A percentile compares a stretch with the other conserved stretches of the same genome.
Evolutionary conservation across 2,888 invertebrate species (phyloP).

Genomic region (Trimorus sp.): DNA sequence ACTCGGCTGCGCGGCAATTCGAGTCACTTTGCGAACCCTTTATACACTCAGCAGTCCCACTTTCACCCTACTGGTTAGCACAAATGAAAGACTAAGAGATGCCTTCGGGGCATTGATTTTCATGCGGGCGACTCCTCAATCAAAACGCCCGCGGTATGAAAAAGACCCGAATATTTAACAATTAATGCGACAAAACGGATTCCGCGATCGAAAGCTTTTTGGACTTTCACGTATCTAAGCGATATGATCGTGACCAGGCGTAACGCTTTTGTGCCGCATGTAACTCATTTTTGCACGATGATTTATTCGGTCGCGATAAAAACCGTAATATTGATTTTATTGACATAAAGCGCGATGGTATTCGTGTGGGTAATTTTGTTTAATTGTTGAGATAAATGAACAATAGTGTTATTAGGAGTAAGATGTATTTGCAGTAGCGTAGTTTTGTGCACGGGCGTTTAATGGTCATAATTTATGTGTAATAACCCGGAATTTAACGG

Average conservation of each 20-base stretch:
- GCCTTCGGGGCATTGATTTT: conserved; percentile 77
- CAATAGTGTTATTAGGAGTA: not conserved
- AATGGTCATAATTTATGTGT: conserved; percentile 32
- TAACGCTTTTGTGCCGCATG: not conserved
- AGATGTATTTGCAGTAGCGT: not conserved
- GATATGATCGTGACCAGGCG: not conserved
- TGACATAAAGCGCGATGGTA: too few relatives aligned
- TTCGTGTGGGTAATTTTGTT: too few relatives aligned
- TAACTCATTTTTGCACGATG: too few relatives aligned
- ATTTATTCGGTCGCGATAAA: too few relatives aligned
- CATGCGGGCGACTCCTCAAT: conserved; percentile 77
- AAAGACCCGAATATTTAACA: conserved; percentile 24
- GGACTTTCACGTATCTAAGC: not conserved
- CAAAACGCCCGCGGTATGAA: conserved; percentile 66
- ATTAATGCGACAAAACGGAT: conserved; percentile 37
- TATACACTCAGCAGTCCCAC: conserved; percentile 73
- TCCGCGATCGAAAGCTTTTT: conserved; percentile 14
- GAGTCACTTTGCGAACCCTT: conserved; percentile 81
- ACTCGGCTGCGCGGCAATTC: conserved; percentile 79
- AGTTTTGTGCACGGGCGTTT: conserved; percentile 11
- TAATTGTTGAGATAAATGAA: too few relatives aligned
- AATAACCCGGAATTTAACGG: conserved; percentile 35
- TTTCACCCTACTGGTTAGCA: conserved; percentile 65
- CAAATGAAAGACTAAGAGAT: conserved; percentile 70
- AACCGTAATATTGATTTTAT: too few relatives aligned